Base-by-base conservation (phyloP, 2,888 invertebrate species). In the Himalopsyche kuldschensis region DNA sequence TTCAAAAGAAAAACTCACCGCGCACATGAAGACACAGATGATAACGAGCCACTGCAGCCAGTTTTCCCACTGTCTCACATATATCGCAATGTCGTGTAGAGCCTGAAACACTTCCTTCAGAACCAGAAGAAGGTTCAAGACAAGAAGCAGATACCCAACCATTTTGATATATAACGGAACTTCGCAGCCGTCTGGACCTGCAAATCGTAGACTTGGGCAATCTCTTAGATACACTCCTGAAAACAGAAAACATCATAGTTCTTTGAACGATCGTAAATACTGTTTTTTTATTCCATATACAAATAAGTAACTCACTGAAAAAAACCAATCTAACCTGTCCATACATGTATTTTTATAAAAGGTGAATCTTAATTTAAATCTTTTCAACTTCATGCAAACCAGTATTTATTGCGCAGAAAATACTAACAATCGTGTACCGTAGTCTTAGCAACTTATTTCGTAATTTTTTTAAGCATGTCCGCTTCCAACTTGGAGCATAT, bases 31-130 rank as follows among this genome's bases (percentile, higher is more conserved):
- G 0, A 96, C 94, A 85, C 94, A 94, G 63, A 94, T 88, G 80
- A 96, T 94, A 79, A 97, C 96, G 27, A 95, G 90, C 93, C 95
- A 94, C 88, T 97, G 96, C 78, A 97, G 90, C 94, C 95, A 96
- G 89, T 97, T 97, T 89, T 97, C 97, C 96, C 96, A 96, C 86
- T 95, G 94, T 86, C 93, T 93, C 3, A 95, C 92, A 87, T 97
- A 97, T n/a, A 92, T 93, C 32, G 91, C 92, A 89, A 95, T 93
- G 78, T 94, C 94, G 84, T 97, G 95, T 0, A 94, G 94, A 85
- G 96, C 93, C 91, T 96, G 95, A 88, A 96, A 95, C 80, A 96
- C 89, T 90, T 97, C 97, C 88, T 97, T 97, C 0, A 90, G 90
- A 84, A 95, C 88, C 77, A 96, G 91, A 83, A 94, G 90, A 20